Conservation (phyloP, 37 sponge, comb jelly and placozoan species). For the Mnemiopsis leidyi region DNA sequence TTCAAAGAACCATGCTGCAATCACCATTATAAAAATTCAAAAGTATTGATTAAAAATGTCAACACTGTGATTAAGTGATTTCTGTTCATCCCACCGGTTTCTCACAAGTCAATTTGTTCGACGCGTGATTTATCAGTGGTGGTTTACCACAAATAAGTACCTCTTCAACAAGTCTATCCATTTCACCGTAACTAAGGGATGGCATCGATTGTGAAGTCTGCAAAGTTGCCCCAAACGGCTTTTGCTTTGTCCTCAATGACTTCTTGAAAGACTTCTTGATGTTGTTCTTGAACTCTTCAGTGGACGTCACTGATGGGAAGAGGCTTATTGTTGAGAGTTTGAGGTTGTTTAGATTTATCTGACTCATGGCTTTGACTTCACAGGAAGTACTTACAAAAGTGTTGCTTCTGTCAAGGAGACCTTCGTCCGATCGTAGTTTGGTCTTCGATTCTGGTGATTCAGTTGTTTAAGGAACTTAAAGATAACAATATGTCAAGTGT, state of each 20-base stretch:
- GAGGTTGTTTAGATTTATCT: neutral
- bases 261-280: neutral
- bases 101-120: neutral
- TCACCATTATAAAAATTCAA: too few relatives aligned
- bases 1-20: too few relatives aligned
- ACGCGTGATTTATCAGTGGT: neutral
- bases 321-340: constrained; percentile 31
- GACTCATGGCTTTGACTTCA: neutral
- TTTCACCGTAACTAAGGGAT: neutral
- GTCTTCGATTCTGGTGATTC: neutral
- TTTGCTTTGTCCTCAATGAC: neutral
- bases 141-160: neutral
- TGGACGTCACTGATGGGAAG: neutral
- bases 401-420: neutral
- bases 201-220: neutral
- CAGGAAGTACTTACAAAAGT: neutral
- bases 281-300: neutral
- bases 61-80: too few relatives aligned
- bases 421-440: neutral
- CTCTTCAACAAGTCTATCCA: neutral
- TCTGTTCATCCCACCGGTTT: constrained; percentile 16
- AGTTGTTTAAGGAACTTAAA: too few relatives aligned
- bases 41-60: too few relatives aligned
- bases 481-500: too few relatives aligned
- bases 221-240: neutral